phyloP scores from a whole-genome alignment of 23 tunicate species.

The Aplidium turbinatum region DNA sequence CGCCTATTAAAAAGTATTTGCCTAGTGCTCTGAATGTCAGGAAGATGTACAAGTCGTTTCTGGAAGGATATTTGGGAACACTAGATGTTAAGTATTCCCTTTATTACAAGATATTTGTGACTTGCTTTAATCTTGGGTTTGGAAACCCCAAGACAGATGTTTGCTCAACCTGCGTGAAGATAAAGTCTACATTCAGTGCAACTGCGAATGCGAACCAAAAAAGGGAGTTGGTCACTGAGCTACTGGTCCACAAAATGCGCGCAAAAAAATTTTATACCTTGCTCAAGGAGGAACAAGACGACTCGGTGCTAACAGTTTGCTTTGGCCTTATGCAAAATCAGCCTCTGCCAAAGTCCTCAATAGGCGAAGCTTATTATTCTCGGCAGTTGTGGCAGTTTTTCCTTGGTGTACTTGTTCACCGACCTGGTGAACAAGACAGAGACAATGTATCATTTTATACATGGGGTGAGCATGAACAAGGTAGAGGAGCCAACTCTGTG shows the following conservation, averaged over 20 bases:
- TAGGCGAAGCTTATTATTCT: conserved; percentile 13
- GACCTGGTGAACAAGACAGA: conserved; percentile 5
- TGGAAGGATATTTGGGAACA: conserved; percentile 4
- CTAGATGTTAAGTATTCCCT: conserved; percentile 9
- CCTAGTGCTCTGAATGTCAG: conserved; percentile 2
- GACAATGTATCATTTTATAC: conserved; percentile 22
- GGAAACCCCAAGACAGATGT: conserved; percentile 16
- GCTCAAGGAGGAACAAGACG: conserved; percentile 25
- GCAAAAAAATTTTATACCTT: conserved; percentile 25
- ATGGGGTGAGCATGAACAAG: conserved; percentile 30
- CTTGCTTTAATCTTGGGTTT: conserved; percentile 3
- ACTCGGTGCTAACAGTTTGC: conserved; percentile 29
- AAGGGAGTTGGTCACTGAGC: conserved; percentile 12
- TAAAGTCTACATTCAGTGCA: conserved; percentile 13
- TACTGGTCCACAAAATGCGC: conserved; percentile 30
- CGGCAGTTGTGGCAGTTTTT: conserved; percentile 28
- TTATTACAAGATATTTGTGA: conserved; percentile 17
- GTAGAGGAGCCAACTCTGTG: conserved; percentile 31
- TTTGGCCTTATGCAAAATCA: conserved; percentile 31
- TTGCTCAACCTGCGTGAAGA: conserved; percentile 12
- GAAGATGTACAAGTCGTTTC: neutral
- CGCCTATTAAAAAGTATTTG: conserved; percentile 5
- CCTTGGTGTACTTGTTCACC: conserved; percentile 8
- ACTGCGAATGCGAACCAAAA: conserved; percentile 4
- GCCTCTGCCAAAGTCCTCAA: conserved; percentile 15